A percentile compares a stretch with the other conserved stretches of the same genome.
Evolutionary conservation across 2,888 invertebrate species (phyloP).

Genomic region (Acleris emargana): DNA sequence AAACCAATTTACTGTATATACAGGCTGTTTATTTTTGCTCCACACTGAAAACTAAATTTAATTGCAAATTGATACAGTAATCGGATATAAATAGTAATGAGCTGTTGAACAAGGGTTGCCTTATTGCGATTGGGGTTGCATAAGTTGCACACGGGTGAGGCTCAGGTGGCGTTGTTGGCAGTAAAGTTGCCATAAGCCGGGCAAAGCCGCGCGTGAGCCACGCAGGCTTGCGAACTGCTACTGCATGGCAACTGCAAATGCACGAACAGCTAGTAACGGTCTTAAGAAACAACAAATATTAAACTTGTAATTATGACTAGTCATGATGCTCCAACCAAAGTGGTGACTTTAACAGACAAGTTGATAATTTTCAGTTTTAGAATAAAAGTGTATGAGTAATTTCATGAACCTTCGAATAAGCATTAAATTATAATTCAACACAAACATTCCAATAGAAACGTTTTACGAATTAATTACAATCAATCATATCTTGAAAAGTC

Average conservation of each 20-base stretch:
- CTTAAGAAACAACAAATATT: background rate
- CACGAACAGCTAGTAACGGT: background rate
- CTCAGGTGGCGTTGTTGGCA: constrained; percentile 73
- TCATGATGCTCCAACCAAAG: too few species aligned
- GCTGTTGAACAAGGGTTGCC: constrained; percentile 20
- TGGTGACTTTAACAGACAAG: too few species aligned
- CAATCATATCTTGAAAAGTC: too few species aligned
- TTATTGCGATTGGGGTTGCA: constrained; percentile 48
- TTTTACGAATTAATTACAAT: too few species aligned
- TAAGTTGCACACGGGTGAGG: constrained; percentile 51
- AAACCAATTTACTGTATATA: too few species aligned
- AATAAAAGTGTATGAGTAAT: too few species aligned
- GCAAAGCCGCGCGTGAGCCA: constrained; percentile 67
- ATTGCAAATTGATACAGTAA: background rate
- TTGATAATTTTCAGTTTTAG: too few species aligned
- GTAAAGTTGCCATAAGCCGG: constrained; percentile 75
- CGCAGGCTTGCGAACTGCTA: constrained; percentile 57
- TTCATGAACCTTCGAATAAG: too few species aligned
- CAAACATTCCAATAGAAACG: too few species aligned
- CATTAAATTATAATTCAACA: too few species aligned
- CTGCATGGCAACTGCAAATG: background rate
- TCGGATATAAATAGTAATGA: background rate
- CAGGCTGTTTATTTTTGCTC: too few species aligned
- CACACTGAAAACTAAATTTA: too few species aligned
- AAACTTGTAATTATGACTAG: background rate